These are phyloP conservation scores for Eristalinus sepulchralis DNA, from an alignment of 2,888 invertebrate genomes.

Conservation along the genomic window DNA sequence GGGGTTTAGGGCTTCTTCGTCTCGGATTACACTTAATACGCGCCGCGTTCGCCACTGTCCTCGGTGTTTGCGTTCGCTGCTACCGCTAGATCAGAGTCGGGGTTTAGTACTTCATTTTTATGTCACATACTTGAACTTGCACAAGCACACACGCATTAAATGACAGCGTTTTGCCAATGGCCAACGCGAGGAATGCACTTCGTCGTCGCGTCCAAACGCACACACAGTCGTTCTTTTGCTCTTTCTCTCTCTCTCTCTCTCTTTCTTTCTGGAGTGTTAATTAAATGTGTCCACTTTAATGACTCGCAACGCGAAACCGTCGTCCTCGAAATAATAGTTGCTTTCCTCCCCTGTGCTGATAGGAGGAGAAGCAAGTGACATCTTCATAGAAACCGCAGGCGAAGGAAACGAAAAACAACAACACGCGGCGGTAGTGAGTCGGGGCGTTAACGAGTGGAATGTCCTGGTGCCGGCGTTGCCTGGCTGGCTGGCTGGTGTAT, in stretches of 20 bases:
- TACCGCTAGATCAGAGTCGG: conserved; percentile 11
- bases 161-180: neutral
- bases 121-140: conserved; percentile 31
- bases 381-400: conserved; percentile 35
- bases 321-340: conserved; percentile 62
- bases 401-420: conserved; percentile 1
- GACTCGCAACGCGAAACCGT: conserved; percentile 58
- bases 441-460: neutral
- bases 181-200: conserved; percentile 49
- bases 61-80: neutral
- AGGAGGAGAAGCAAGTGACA: conserved; percentile 61
- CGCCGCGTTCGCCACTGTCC: neutral
- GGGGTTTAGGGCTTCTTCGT: conserved; percentile 17
- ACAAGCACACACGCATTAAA: conserved; percentile 18
- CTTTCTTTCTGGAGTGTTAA: conserved; percentile 54
- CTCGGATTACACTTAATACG: neutral
- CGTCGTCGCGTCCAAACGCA: neutral
- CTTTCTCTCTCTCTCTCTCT: neutral
- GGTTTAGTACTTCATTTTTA: conserved; percentile 55
- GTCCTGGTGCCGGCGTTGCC: neutral
- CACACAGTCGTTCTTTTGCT: too few species aligned
- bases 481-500: too few species aligned
- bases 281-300: conserved; percentile 69
- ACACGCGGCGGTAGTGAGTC: neutral
- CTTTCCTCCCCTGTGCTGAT: conserved; percentile 45